Evolutionary conservation across 2,113 vertebrate species (phyloP).

Genomic region (Noctilio leporinus): DNA sequence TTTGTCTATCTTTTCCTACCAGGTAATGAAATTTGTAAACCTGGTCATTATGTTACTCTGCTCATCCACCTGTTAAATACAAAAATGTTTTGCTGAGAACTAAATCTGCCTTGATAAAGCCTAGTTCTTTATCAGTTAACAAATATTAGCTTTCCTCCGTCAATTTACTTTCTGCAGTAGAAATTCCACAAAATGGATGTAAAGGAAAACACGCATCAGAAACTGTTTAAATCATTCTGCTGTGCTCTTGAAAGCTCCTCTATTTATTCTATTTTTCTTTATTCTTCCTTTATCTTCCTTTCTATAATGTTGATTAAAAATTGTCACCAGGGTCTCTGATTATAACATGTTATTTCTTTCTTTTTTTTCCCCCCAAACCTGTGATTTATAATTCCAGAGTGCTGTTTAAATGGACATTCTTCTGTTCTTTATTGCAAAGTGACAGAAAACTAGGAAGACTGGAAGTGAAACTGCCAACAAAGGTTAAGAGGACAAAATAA

Average conservation of each 20-base stretch:
- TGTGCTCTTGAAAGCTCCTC: neutral
- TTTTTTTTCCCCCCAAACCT: neutral
- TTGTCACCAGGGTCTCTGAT: neutral
- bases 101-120: conserved; percentile 8
- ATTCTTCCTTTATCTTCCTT: neutral
- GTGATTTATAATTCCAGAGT: conserved; percentile 10
- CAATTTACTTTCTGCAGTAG: neutral
- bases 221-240: neutral
- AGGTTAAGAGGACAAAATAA: neutral
- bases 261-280: neutral
- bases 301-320: neutral
- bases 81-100: conserved; percentile 26
- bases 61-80: neutral
- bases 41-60: neutral
- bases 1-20: neutral
- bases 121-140: neutral
- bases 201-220: neutral
- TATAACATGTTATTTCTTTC: neutral
- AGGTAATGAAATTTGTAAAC: neutral
- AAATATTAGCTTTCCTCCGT: conserved; percentile 22
- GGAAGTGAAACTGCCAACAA: neutral
- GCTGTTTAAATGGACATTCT: neutral
- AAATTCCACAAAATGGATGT: neutral
- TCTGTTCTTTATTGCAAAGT: conserved; percentile 9
- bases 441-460: neutral